Percentiles rank a stretch among this genome's conserved stretches.
These are phyloP conservation scores for Ylistrum balloti DNA, from an alignment of 1,140 invertebrate genomes.

Conservation along the genomic window DNA sequence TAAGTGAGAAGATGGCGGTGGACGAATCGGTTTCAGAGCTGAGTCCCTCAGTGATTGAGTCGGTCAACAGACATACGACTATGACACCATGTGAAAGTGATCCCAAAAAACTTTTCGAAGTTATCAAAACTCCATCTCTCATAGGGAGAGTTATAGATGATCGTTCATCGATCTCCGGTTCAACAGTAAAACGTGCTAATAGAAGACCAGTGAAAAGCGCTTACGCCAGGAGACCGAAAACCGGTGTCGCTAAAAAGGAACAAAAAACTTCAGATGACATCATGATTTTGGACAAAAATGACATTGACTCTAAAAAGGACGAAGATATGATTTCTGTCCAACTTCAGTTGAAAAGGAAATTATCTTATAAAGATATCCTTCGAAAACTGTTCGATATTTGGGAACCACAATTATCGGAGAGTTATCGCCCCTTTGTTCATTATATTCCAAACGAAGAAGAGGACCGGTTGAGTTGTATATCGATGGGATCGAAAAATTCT, in stretches of 20 bases:
- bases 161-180: background rate
- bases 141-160: background rate
- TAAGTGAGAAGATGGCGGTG: background rate
- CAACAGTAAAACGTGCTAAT: background rate
- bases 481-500: background rate
- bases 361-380: background rate
- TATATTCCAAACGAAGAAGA: background rate
- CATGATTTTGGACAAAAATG: background rate
- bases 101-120: background rate
- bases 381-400: constrained; percentile 10
- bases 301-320: background rate
- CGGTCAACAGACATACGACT: background rate
- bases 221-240: background rate
- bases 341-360: background rate
- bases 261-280: background rate
- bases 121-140: background rate
- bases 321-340: background rate
- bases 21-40: background rate
- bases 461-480: background rate
- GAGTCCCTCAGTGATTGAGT: background rate
- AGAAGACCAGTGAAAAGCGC: constrained; percentile 12
- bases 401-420: background rate
- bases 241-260: background rate
- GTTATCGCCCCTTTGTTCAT: background rate
- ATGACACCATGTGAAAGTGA: background rate